Conservation (phyloP, 1,140 invertebrate genomes). For the Drosophila seguyi region DNA sequence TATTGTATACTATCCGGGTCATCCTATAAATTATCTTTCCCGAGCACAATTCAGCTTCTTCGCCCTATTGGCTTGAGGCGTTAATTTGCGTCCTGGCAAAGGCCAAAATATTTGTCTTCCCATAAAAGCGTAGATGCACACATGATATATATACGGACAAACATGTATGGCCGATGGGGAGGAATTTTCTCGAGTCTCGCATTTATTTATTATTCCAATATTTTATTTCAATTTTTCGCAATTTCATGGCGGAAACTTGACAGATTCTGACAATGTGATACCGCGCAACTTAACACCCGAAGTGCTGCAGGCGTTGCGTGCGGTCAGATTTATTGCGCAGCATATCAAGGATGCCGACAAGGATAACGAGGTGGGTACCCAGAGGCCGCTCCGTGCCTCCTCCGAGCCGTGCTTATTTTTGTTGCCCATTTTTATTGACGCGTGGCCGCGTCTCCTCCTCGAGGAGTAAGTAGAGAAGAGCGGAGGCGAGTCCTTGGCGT, state of each 20-base stretch:
- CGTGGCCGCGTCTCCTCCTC: conserved; percentile 32
- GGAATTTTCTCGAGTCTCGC: conserved; percentile 42
- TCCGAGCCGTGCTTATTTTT: conserved; percentile 21
- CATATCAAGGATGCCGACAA: conserved; percentile 98
- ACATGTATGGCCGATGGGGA: conserved; percentile 23
- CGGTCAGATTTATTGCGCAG: conserved; percentile 98
- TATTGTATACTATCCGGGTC: not conserved
- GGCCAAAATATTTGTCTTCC: conserved; percentile 56
- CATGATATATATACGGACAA: conserved; percentile 2
- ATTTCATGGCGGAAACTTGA: conserved; percentile 78
- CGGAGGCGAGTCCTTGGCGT: conserved; percentile 38
- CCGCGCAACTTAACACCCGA: conserved; percentile 93
- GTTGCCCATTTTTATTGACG: conserved; percentile 76
- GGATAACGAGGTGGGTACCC: conserved; percentile 93
- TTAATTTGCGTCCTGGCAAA: conserved; percentile 33
- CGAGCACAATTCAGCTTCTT: conserved; percentile 22
- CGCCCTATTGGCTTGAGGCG: conserved; percentile 22
- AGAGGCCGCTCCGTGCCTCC: conserved; percentile 5
- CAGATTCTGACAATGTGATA: conserved; percentile 92
- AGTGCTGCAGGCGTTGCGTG: conserved; percentile 95
- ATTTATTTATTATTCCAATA: conserved; percentile 81
- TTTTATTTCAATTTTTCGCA: conserved; percentile 80
- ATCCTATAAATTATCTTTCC: conserved; percentile 15
- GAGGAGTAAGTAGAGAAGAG: not conserved
- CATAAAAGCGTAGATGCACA: conserved; percentile 40